Percentiles rank a stretch among this genome's conserved stretches.
These are phyloP conservation scores for Umimayanthus kanabou DNA, from an alignment of 92 coral and sea anemone genomes.

Conservation along the genomic window DNA sequence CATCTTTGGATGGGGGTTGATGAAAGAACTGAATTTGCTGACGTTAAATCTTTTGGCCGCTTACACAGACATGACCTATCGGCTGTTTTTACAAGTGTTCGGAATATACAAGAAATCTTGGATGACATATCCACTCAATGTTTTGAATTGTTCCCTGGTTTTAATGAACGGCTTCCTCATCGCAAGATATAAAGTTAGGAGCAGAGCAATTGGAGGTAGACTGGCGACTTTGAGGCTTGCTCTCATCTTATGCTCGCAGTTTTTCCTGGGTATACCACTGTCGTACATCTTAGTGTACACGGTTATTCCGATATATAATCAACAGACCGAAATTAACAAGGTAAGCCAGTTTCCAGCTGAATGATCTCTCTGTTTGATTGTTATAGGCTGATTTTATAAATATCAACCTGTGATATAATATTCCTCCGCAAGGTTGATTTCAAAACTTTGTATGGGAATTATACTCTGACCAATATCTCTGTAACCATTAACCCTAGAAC, in stretches of 20 bases:
- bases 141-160: conserved; percentile 22
- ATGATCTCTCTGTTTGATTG: too few relatives aligned
- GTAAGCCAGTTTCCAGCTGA: neutral
- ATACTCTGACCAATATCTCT: too few relatives aligned
- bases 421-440: too few relatives aligned
- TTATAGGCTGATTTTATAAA: too few relatives aligned
- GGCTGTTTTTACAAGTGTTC: conserved; percentile 48
- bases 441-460: too few relatives aligned
- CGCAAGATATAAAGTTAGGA: conserved; percentile 41
- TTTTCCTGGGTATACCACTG: conserved; percentile 51
- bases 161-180: conserved; percentile 38
- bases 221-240: conserved; percentile 28
- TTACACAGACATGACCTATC: conserved; percentile 44
- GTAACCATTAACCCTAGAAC: too few relatives aligned
- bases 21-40: conserved; percentile 51
- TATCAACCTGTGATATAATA: too few relatives aligned
- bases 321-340: conserved; percentile 49
- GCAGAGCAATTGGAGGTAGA: neutral
- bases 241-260: conserved; percentile 58
- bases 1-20: conserved; percentile 55
- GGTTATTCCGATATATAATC: conserved; percentile 49
- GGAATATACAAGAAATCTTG: conserved; percentile 51
- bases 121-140: conserved; percentile 52
- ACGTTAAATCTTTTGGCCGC: conserved; percentile 52
- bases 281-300: conserved; percentile 46